Conservation (phyloP, 1,140 invertebrate genomes). For the Drosophila eugracilis region DNA sequence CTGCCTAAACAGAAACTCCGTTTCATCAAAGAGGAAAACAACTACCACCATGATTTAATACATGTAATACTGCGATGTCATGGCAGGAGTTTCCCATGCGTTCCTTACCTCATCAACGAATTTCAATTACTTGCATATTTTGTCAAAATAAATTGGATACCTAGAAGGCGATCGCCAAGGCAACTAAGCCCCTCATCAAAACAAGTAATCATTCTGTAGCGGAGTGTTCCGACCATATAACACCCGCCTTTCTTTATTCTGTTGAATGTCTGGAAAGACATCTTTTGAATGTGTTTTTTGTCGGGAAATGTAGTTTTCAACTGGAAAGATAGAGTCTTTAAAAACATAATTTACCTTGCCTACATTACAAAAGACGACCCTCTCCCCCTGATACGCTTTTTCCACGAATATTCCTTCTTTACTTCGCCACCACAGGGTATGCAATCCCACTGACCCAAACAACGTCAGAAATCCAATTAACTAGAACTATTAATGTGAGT, state of each 20-base stretch:
- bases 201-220: neutral
- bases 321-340: neutral
- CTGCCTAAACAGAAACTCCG: neutral
- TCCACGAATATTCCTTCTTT: neutral
- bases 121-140: slow-evolving; percentile 28
- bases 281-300: no score
- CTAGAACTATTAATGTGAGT: slow-evolving; percentile 46
- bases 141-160: slow-evolving; percentile 14
- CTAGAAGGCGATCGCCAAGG: slow-evolving; percentile 19
- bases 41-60: neutral
- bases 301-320: no score
- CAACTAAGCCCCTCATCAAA: slow-evolving; percentile 14
- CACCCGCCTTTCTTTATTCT: neutral
- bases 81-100: slow-evolving; percentile 3
- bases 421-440: neutral
- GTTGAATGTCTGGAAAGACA: no score
- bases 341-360: no score
- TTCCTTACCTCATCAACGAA: slow-evolving; percentile 13
- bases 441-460: slow-evolving; percentile 16
- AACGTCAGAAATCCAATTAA: slow-evolving; percentile 53
- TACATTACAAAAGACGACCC: no score
- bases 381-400: neutral
- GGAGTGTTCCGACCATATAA: neutral
- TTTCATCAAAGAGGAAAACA: neutral
- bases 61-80: slow-evolving; percentile 2